Percentiles rank a stretch among this genome's conserved stretches.
Evolutionary conservation across 2,888 invertebrate genomes (phyloP).

Genomic region (Epistrophella euchroma): DNA sequence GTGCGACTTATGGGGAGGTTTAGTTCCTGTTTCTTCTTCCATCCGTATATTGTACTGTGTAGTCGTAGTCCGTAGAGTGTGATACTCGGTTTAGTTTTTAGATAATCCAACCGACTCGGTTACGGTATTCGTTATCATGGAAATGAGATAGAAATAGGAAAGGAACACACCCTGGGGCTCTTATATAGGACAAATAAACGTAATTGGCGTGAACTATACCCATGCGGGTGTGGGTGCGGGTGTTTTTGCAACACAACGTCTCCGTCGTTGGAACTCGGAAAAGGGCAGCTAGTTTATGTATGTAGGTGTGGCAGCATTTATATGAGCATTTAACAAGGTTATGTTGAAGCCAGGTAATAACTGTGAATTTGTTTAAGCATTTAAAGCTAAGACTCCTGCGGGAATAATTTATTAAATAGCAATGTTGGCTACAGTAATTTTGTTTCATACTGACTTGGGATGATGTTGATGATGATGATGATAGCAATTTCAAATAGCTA

Average conservation of each 20-base stretch:
- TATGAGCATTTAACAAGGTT: slow-evolving; percentile 70
- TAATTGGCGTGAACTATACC: slow-evolving; percentile 60
- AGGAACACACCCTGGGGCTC: slow-evolving; percentile 50
- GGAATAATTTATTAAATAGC: slow-evolving; percentile 67
- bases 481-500: slow-evolving; percentile 49
- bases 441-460: slow-evolving; percentile 7
- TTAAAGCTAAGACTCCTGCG: slow-evolving; percentile 20
- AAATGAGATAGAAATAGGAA: not conserved
- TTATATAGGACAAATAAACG: slow-evolving; percentile 44
- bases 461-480: slow-evolving; percentile 5
- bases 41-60: not conserved
- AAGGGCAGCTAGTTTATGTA: slow-evolving; percentile 1
- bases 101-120: slow-evolving; percentile 24
- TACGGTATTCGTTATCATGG: slow-evolving; percentile 12
- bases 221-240: not conserved
- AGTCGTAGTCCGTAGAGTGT: not conserved
- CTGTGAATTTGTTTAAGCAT: slow-evolving; percentile 61
- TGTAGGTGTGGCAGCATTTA: slow-evolving; percentile 38
- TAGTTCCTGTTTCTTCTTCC: not conserved
- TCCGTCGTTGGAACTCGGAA: not conserved
- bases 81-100: slow-evolving; percentile 15
- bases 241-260: not conserved
- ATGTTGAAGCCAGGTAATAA: slow-evolving; percentile 61
- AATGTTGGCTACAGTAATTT: slow-evolving; percentile 26
- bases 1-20: slow-evolving; percentile 5